phyloP scores from a whole-genome alignment of 2,113 vertebrate species.

The Henicopernis longicauda region DNA sequence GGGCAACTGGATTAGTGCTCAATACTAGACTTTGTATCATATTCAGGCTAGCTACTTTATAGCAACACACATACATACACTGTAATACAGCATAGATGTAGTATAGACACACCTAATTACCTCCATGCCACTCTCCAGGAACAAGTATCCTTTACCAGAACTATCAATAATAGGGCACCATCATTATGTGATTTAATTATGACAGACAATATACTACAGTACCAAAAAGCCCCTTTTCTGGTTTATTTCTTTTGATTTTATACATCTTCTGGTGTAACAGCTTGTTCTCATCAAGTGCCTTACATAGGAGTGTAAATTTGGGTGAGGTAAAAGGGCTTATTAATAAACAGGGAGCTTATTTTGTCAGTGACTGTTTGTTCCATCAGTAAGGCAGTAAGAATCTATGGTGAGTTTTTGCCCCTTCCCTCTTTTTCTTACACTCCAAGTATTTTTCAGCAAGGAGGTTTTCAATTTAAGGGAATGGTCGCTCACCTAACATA shows the following conservation, averaged over 20 bases:
- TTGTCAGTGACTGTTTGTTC: background rate
- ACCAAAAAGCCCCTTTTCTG: background rate
- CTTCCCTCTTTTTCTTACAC: background rate
- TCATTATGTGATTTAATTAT: background rate
- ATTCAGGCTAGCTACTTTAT: background rate
- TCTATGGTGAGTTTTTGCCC: background rate
- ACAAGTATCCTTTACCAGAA: background rate
- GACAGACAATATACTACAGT: background rate
- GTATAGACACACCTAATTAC: background rate
- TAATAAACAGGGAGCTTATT: background rate
- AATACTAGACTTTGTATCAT: background rate
- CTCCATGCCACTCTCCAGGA: background rate
- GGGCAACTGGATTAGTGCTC: background rate
- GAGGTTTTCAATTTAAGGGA: background rate
- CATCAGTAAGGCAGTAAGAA: background rate
- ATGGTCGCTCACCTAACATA: background rate
- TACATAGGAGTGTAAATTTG: background rate
- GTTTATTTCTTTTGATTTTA: background rate
- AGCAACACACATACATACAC: rapidly evolving
- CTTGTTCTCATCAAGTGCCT: background rate
- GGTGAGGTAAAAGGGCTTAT: background rate
- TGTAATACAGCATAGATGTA: background rate
- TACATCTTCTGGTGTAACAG: background rate
- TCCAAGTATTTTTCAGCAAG: background rate
- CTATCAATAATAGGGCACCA: background rate